Evolutionary conservation across 2,888 invertebrate genomes (phyloP).

Genomic region (Melinaea menophilus): DNA sequence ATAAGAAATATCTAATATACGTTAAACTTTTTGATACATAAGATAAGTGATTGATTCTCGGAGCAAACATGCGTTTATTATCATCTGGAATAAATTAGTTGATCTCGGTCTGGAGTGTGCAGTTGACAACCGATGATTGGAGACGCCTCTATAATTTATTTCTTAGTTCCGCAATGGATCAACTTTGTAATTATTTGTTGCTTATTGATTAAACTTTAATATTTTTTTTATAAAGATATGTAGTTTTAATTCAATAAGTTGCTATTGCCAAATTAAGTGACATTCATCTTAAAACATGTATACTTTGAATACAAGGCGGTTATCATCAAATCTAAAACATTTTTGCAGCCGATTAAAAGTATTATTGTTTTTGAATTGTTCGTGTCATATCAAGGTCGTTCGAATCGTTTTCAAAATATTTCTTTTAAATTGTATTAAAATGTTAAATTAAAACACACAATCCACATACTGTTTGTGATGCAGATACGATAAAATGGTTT

Average conservation of each 20-base stretch:
- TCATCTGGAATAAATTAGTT: conserved; percentile 24
- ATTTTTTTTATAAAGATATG: too few species aligned
- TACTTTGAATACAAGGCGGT: too few species aligned
- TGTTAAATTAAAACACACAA: neutral
- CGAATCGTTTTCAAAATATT: neutral
- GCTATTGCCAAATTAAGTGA: too few species aligned
- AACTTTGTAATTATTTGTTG: conserved; percentile 15
- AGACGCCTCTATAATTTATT: conserved; percentile 22
- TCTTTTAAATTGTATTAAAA: neutral
- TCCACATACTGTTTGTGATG: neutral
- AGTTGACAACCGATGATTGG: conserved; percentile 19
- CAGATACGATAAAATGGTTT: too few species aligned
- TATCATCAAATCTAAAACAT: too few species aligned
- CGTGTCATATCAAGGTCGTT: neutral
- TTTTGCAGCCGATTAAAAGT: too few species aligned
- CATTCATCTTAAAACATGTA: too few species aligned
- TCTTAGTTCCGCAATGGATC: conserved; percentile 7
- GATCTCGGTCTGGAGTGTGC: conserved; percentile 25
- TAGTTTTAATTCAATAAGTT: too few species aligned
- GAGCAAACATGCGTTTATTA: conserved; percentile 16
- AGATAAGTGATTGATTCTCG: conserved; percentile 16
- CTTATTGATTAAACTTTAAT: conserved; percentile 13
- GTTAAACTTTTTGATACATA: neutral
- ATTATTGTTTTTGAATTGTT: too few species aligned
- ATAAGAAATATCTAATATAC: too few species aligned